Base-by-base conservation (phyloP, 2,888 invertebrate species). In the Pomacea canaliculata region DNA sequence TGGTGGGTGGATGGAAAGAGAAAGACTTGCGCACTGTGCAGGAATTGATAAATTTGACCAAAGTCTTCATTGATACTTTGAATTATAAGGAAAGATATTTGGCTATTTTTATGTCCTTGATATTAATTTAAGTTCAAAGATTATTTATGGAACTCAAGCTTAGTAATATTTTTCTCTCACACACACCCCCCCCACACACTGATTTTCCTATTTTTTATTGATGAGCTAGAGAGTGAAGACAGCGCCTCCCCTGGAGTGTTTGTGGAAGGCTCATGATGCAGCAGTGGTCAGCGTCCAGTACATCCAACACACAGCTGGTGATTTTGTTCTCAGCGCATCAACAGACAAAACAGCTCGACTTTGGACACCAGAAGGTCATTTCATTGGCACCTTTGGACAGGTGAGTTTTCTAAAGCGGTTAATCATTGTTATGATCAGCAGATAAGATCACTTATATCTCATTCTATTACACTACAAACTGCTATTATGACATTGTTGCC, bases 361-460 rank as follows among this genome's bases (percentile, higher is more conserved):
- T 16, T 91, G 89, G 89, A 85, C 87, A 27, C 74, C 85, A 0
- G 81, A 86, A 27, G 91, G 91, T 18, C 85, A 86, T 49, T 88
- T 84, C 76, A 82, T 91, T 18, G 91, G 91, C 13, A 88, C 87
- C 23, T 90, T 91, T 83, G 91, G 91, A 27, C 91, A 91, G 89
- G 88, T 88, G 81, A 67, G 66, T 23, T 27, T 27, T 23, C 60
- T n/a, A 60, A 60, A 60, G 18, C 7, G 60, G 18, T 4, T 60
- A 23, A 60, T 60, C 16, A 60, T n/a, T 19, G 16, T 60, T 60
- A 60, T 56, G 8, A 4, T 56, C 16, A 37, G 37, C 51, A 56
- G 12, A 56, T 56, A 10, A 56, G 4, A 56, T 56, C 16, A 56
- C 16, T 56, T 56, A 56, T 16, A 56, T 56, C 51, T 56, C 51